These are phyloP conservation scores for Dysmachus trigonus DNA, from an alignment of 2,888 invertebrate species.

Conservation along the genomic window DNA sequence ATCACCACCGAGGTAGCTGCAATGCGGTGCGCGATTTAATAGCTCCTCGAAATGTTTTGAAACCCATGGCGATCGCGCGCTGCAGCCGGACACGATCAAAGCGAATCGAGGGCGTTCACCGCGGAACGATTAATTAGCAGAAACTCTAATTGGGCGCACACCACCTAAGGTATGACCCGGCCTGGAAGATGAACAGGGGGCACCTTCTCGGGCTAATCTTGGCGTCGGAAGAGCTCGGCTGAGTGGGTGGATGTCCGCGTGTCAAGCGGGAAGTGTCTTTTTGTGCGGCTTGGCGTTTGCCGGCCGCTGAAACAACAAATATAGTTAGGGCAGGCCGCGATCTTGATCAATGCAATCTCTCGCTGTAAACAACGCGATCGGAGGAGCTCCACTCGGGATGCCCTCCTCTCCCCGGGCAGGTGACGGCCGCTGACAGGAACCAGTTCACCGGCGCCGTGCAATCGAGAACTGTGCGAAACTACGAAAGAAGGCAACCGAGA, in stretches of 20 bases:
- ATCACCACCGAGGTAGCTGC: neutral
- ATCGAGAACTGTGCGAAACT: slow-evolving; percentile 1
- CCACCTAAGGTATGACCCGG: neutral
- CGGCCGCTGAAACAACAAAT: neutral
- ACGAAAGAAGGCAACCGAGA: neutral
- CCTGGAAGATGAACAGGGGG: neutral
- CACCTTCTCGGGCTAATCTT: neutral
- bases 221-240: neutral
- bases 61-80: neutral
- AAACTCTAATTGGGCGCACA: neutral
- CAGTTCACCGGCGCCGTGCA: neutral
- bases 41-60: neutral
- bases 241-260: neutral
- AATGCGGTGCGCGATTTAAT: neutral
- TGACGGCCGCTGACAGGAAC: neutral
- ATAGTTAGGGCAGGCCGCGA: neutral
- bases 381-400: neutral
- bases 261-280: neutral
- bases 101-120: neutral
- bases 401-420: neutral
- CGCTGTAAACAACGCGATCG: neutral
- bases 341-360: neutral
- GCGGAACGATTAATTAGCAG: neutral
- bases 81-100: neutral
- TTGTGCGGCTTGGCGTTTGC: neutral